phyloP scores from a whole-genome alignment of 2,113 vertebrate genomes.

The Gnathonemus echidnorhynchus region DNA sequence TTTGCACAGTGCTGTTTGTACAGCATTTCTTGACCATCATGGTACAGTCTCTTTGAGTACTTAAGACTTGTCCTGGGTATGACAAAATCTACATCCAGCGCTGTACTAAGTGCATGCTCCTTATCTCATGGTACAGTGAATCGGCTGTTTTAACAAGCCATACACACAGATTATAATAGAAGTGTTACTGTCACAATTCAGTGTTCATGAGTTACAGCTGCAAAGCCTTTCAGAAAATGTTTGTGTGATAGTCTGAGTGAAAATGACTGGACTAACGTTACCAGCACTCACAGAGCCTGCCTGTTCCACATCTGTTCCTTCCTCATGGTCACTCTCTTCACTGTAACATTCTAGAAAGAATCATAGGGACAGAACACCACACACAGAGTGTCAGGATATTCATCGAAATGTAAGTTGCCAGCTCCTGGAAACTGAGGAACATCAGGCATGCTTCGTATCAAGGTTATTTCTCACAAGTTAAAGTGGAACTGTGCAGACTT shows the following conservation, averaged over 20 bases:
- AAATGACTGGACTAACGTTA: not conserved
- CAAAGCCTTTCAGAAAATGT: not conserved
- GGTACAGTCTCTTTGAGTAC: not conserved
- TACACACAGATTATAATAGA: not conserved
- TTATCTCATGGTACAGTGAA: not conserved
- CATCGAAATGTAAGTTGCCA: not conserved
- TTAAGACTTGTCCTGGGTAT: too few relatives aligned
- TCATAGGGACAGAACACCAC: not conserved
- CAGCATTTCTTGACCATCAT: not conserved
- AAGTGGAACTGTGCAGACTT: not conserved
- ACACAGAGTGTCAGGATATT: not conserved
- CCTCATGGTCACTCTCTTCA: constrained; percentile 72
- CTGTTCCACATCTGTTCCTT: constrained; percentile 54
- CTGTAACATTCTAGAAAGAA: constrained; percentile 68
- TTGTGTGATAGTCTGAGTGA: not conserved
- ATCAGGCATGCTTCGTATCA: not conserved
- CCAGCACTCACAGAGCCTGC: constrained; percentile 43
- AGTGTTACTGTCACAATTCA: not conserved
- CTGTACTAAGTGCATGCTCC: too few relatives aligned
- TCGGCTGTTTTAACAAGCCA: not conserved
- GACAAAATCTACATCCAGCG: too few relatives aligned
- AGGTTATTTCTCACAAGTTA: not conserved
- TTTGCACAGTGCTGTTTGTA: not conserved
- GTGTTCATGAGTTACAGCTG: not conserved
- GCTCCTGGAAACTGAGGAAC: not conserved